phyloP scores from a whole-genome alignment of 2,888 invertebrate species.

The Poecilobothrus nobilitatus region DNA sequence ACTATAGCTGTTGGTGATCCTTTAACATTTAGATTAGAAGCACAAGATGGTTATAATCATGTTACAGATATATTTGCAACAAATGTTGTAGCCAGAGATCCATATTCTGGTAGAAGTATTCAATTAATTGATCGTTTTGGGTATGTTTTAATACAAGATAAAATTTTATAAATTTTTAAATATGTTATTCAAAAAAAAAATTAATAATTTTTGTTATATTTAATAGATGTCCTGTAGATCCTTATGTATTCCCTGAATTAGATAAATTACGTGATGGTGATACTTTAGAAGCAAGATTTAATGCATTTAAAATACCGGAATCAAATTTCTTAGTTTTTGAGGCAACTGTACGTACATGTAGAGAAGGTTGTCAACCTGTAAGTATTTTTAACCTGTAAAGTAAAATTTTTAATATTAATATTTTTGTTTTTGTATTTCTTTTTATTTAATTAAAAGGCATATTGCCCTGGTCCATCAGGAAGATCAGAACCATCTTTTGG shows the following conservation, averaged over 20 bases:
- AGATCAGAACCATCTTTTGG: slow-evolving; percentile 77
- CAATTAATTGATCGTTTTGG: slow-evolving; percentile 83
- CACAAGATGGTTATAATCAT: slow-evolving; percentile 82
- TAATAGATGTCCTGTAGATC: slow-evolving; percentile 78
- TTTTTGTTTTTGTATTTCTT: too few relatives aligned
- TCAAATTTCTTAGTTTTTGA: slow-evolving; percentile 90
- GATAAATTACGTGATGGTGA: slow-evolving; percentile 79
- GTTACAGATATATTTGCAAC: slow-evolving; percentile 86
- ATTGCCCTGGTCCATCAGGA: slow-evolving; percentile 71
- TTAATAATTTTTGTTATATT: not conserved
- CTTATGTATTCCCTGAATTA: slow-evolving; percentile 83
- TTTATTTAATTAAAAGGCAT: slow-evolving; percentile 50
- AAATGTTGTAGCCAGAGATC: slow-evolving; percentile 86
- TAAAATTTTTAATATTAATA: not conserved
- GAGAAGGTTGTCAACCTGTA: slow-evolving; percentile 81
- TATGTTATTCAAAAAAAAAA: too few relatives aligned
- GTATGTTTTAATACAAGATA: slow-evolving; percentile 45
- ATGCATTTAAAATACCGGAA: slow-evolving; percentile 90
- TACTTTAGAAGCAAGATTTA: slow-evolving; percentile 82
- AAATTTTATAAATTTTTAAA: not conserved
- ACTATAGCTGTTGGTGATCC: slow-evolving; percentile 91
- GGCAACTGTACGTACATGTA: slow-evolving; percentile 80
- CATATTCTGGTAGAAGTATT: slow-evolving; percentile 82
- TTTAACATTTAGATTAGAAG: slow-evolving; percentile 77
- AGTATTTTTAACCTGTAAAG: not conserved